phyloP scores from a whole-genome alignment of 2,113 vertebrate species.

The Camelus bactrianus region DNA sequence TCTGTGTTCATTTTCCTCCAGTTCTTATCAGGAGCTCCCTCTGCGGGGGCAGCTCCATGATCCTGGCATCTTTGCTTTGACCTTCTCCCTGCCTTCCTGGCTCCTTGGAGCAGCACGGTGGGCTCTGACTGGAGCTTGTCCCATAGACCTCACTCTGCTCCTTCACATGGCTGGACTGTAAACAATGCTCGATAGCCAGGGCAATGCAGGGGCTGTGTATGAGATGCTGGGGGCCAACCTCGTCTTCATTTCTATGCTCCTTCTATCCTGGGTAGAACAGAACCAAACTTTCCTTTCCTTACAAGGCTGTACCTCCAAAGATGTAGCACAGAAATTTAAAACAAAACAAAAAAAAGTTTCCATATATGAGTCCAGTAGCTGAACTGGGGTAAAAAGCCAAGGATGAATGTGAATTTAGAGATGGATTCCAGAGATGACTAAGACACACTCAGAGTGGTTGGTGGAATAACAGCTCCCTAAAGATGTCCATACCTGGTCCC shows the following conservation, averaged over 20 bases:
- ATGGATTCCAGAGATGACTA: not conserved
- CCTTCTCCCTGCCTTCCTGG: not conserved
- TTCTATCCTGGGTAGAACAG: not conserved
- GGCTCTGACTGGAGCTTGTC: not conserved
- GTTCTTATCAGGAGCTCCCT: not conserved
- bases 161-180: not conserved
- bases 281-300: not conserved
- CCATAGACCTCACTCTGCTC: not conserved
- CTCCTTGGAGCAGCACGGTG: not conserved
- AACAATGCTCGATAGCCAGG: not conserved
- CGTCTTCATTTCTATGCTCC: not conserved
- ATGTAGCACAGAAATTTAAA: not conserved
- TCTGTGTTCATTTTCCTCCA: not conserved
- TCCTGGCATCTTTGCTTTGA: not conserved
- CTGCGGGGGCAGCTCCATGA: not conserved
- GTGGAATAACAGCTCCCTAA: not conserved
- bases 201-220: not conserved
- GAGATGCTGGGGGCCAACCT: not conserved
- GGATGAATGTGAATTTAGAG: not conserved
- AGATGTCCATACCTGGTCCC: not conserved
- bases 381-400: not conserved
- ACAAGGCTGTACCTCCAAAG: not conserved
- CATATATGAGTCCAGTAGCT: not conserved
- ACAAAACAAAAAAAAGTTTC: not conserved
- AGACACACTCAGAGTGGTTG: not conserved